Base-by-base conservation (phyloP, 2,888 invertebrate genomes). In the Tanytarsus gracilentus region DNA sequence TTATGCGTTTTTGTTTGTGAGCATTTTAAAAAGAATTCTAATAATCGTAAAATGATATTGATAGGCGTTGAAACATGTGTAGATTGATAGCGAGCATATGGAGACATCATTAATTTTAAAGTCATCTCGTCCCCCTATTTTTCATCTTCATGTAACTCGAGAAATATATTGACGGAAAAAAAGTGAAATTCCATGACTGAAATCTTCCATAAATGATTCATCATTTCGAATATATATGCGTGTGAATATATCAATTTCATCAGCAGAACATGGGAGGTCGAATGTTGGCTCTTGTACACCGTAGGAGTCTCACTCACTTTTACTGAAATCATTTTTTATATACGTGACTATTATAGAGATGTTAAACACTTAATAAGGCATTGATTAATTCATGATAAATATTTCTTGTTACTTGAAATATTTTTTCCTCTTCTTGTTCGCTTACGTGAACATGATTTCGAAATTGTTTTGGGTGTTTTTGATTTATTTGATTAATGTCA, bases 211-310 rank as follows among this genome's bases (percentile, higher is more conserved):
- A 23, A 44, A 44, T 44, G 44, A 44, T 44, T 44, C 23, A 44
- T 44, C 44, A 23, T 44, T 44, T n/a, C n/a, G n/a, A n/a, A n/a
- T n/a, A n/a, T 23, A 44, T 44, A 23, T 23, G 21, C 23, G 23
- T 23, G 44, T 55, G 40, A 55, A 55, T 33, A 55, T 55, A 55
- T 55, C 55, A 55, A 27, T 55, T 55, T 55, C 55, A 55, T 26
- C 18, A 27, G 23, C 44, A 44, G 27, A 11, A 18, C 25, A 25
- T 55, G 55, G 55, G 55, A 40, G 40, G 55, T 55, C 55, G 9
- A 55, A 33, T 33, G 9, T 26, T 21, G 39, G 30, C 23, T 25
- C 26, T 49, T 55, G 11, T 39, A 55, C 16, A 18, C 55, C 26
- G 40, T 25, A 27, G 25, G 18, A 18, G 25, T 16, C 29, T 21